A percentile compares a stretch with the other conserved stretches of the same genome.
phyloP scores from a whole-genome alignment of 2,888 invertebrate species.

The Lysandra coridon region DNA sequence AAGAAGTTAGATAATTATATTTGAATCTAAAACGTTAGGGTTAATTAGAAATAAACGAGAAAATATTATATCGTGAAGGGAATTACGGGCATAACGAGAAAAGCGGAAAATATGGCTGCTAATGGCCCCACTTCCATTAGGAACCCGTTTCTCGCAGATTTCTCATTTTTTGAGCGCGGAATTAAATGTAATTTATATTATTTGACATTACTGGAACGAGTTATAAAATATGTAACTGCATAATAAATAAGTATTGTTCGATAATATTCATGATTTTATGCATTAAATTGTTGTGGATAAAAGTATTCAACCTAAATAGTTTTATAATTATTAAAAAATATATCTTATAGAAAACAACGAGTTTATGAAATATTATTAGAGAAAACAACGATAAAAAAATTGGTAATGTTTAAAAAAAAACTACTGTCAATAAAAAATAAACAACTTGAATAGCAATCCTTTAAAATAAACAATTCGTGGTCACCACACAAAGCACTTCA shows the following conservation, averaged over 20 bases:
- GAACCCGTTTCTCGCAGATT: not conserved
- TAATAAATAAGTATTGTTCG: too few relatives aligned
- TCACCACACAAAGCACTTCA: not conserved
- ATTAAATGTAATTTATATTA: not conserved
- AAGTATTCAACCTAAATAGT: too few relatives aligned
- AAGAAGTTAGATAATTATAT: not conserved
- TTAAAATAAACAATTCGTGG: not conserved
- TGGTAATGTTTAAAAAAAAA: too few relatives aligned
- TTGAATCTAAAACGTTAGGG: not conserved
- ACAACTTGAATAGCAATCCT: not conserved
- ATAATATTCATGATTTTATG: too few relatives aligned
- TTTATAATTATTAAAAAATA: too few relatives aligned
- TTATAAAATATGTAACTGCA: not conserved
- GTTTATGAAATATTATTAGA: too few relatives aligned
- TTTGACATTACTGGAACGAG: not conserved
- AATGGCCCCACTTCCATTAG: not conserved
- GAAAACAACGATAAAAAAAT: too few relatives aligned
- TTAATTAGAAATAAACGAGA: slow-evolving; percentile 5
- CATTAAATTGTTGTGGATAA: too few relatives aligned
- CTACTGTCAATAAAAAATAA: too few relatives aligned
- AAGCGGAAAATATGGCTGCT: slow-evolving; percentile 13
- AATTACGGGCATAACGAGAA: not conserved
- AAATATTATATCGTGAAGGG: not conserved
- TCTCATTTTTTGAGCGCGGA: not conserved
- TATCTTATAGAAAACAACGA: too few relatives aligned